Evolutionary conservation across 2,113 vertebrate genomes (phyloP).

Genomic region (Columba livia): DNA sequence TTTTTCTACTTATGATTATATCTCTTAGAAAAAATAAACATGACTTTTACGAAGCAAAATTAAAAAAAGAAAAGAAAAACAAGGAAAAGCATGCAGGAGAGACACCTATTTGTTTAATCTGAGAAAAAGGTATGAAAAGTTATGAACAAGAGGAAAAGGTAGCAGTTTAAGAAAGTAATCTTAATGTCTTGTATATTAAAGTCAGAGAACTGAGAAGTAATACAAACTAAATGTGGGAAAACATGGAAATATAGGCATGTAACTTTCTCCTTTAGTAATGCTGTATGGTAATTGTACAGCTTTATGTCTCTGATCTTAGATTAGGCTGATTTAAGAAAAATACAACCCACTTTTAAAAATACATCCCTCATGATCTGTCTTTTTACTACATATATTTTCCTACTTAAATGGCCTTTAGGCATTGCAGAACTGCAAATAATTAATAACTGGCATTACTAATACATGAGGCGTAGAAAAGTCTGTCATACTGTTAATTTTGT

Average conservation of each 20-base stretch:
- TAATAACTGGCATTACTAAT: conserved; percentile 26
- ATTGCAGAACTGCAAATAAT: not conserved
- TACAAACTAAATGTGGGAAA: not conserved
- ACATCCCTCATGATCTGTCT: not conserved
- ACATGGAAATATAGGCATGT: not conserved
- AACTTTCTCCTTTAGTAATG: not conserved
- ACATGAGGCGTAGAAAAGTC: not conserved
- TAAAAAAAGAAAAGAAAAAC: not conserved
- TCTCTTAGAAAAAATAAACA: not conserved
- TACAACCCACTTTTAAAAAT: not conserved
- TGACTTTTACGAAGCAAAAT: not conserved
- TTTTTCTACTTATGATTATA: not conserved
- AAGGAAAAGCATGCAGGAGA: not conserved
- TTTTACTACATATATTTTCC: not conserved
- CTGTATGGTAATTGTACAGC: not conserved
- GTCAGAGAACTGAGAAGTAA: not conserved
- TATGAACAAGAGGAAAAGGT: not conserved
- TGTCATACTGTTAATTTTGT: conserved; percentile 25
- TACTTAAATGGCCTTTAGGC: not conserved
- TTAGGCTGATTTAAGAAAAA: not conserved
- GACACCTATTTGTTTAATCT: not conserved
- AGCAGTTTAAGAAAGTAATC: not conserved
- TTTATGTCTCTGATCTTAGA: not conserved
- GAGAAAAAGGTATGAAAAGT: not conserved
- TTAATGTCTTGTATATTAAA: not conserved